Evolutionary conservation across 1,140 invertebrate genomes (phyloP).

Genomic region (Antheraea pernyi): DNA sequence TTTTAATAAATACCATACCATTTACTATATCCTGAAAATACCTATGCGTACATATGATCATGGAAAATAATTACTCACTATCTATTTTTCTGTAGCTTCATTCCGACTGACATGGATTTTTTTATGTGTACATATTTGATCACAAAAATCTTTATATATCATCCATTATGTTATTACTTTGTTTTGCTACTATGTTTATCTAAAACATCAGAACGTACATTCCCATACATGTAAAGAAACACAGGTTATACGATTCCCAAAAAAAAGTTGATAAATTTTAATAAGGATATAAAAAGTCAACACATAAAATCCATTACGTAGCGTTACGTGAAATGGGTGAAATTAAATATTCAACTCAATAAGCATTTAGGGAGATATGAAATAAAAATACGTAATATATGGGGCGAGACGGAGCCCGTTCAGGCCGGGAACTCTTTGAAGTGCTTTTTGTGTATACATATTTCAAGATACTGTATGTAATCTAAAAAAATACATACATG

Average conservation of each 20-base stretch:
- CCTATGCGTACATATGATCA: too few relatives aligned
- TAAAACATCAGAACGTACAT: background rate
- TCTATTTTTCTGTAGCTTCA: too few relatives aligned
- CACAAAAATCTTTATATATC: too few relatives aligned
- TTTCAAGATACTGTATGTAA: background rate
- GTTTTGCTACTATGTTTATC: too few relatives aligned
- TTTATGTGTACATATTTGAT: too few relatives aligned
- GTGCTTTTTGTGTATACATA: conserved; percentile 17
- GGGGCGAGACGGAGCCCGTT: conserved; percentile 35
- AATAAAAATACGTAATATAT: conserved; percentile 44
- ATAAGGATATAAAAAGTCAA: background rate
- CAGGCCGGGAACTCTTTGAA: conserved; percentile 35
- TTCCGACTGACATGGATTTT: too few relatives aligned
- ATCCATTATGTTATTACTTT: too few relatives aligned
- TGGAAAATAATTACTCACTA: too few relatives aligned
- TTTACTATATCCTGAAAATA: too few relatives aligned
- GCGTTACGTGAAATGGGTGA: background rate
- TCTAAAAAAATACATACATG: background rate
- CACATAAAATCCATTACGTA: background rate
- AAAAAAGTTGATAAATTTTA: background rate
- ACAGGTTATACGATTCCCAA: background rate
- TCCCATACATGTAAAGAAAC: background rate
- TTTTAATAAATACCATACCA: too few relatives aligned
- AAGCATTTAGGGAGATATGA: conserved; percentile 27
- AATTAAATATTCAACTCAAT: conserved; percentile 24